Evolutionary conservation across 2,888 invertebrate genomes (phyloP).

Genomic region (Mylabris sibirica): DNA sequence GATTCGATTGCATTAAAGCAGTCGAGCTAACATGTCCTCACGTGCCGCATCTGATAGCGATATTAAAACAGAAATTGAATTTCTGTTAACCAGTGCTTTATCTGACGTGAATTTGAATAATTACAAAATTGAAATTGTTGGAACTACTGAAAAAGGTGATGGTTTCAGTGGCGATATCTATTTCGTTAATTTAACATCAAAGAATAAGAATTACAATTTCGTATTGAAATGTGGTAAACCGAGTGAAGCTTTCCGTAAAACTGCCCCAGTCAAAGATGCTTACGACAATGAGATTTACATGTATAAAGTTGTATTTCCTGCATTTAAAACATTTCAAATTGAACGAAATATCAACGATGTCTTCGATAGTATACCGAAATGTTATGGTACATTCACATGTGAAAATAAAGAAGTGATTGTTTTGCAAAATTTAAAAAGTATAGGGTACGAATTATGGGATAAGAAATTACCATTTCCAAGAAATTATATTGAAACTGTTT

Average conservation of each 20-base stretch:
- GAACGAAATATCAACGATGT: not conserved
- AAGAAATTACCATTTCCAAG: slow-evolving; percentile 42
- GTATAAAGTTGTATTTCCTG: slow-evolving; percentile 16
- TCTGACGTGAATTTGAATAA: not conserved
- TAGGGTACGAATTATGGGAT: slow-evolving; percentile 40
- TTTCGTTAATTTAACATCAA: slow-evolving; percentile 12
- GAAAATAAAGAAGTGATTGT: slow-evolving; percentile 15
- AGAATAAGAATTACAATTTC: slow-evolving; percentile 15
- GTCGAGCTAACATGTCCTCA: no score
- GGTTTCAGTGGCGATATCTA: slow-evolving; percentile 20
- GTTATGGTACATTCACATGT: slow-evolving; percentile 18
- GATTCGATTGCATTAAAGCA: no score
- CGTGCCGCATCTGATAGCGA: no score
- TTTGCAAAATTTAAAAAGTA: slow-evolving; percentile 41
- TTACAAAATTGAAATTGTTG: slow-evolving; percentile 12
- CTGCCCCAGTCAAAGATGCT: not conserved
- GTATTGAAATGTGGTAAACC: slow-evolving; percentile 23
- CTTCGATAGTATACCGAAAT: slow-evolving; percentile 23
- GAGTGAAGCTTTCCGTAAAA: slow-evolving; percentile 17
- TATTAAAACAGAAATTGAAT: slow-evolving; percentile 10
- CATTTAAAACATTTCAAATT: slow-evolving; percentile 20
- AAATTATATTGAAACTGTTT: slow-evolving; percentile 43
- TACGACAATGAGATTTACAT: slow-evolving; percentile 23
- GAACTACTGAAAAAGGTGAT: slow-evolving; percentile 23
- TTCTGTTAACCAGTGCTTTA: slow-evolving; percentile 11